A percentile compares a stretch with the other conserved stretches of the same genome.
phyloP scores from a whole-genome alignment of 2,888 invertebrate genomes.

The Halictus ligatus region DNA sequence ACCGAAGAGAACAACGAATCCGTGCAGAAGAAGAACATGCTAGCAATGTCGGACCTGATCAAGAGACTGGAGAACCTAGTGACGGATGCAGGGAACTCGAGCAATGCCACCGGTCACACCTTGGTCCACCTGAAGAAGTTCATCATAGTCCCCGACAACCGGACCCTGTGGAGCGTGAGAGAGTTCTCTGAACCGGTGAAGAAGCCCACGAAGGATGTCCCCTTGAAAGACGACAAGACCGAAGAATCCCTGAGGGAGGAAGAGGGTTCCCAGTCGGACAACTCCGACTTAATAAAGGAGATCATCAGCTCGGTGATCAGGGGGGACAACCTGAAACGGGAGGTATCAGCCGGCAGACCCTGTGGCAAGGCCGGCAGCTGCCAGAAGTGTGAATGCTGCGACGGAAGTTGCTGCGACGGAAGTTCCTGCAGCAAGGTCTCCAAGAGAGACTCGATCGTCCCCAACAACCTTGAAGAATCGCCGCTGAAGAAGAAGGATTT shows the following conservation, averaged over 20 bases:
- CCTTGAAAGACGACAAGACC: slow-evolving; percentile 7
- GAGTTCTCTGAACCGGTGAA: slow-evolving; percentile 3
- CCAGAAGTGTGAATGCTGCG: not conserved
- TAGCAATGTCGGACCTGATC: slow-evolving; percentile 72
- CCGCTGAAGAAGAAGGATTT: too few species aligned
- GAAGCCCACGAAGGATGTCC: not conserved
- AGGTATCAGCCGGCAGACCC: not conserved
- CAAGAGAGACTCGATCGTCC: not conserved
- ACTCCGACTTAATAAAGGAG: slow-evolving; percentile 33
- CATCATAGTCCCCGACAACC: slow-evolving; percentile 44
- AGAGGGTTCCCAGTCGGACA: not conserved
- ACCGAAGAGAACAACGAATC: not conserved
- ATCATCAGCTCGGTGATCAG: slow-evolving; percentile 44
- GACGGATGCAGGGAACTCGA: slow-evolving; percentile 36
- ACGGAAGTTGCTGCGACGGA: not conserved
- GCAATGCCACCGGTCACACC: slow-evolving; percentile 23
- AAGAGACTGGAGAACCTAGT: slow-evolving; percentile 68
- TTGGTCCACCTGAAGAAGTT: slow-evolving; percentile 54
- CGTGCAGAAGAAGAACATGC: slow-evolving; percentile 61
- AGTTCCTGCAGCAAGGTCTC: not conserved
- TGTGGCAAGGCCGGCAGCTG: not conserved
- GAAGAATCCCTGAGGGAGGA: not conserved
- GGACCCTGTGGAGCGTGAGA: slow-evolving; percentile 23
- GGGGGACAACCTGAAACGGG: slow-evolving; percentile 32
- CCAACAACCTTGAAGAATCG: not conserved